Evolutionary conservation across 2,113 vertebrate species (phyloP).

Genomic region (Gorsachius goisagi): DNA sequence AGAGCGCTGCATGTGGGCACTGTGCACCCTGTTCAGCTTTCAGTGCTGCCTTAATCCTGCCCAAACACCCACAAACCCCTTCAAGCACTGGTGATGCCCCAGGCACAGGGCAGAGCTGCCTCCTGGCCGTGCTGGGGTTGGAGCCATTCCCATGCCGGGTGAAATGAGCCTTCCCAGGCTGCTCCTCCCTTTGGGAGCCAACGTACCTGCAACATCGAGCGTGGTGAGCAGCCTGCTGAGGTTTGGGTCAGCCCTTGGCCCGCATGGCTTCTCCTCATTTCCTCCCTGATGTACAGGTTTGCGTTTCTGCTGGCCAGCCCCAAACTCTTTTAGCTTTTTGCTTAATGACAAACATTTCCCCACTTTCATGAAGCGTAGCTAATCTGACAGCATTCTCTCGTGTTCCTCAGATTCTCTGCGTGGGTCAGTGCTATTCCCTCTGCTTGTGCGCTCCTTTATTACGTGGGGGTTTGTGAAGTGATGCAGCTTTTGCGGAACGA

Average conservation of each 20-base stretch:
- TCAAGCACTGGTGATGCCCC: background rate
- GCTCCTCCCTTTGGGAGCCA: background rate
- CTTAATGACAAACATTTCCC: background rate
- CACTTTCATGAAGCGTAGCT: background rate
- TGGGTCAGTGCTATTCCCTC: background rate
- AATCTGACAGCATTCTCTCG: fast-evolving
- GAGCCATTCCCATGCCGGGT: fast-evolving
- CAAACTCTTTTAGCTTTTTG: background rate
- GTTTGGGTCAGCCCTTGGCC: background rate
- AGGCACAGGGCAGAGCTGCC: background rate
- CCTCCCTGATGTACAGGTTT: background rate
- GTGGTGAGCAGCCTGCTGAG: background rate
- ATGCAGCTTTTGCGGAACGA: background rate
- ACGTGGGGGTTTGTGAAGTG: background rate
- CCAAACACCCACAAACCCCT: background rate
- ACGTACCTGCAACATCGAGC: fast-evolving
- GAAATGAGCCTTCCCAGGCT: background rate
- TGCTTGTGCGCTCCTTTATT: background rate
- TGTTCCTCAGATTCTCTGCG: background rate
- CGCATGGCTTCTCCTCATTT: fast-evolving
- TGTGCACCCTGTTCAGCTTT: background rate
- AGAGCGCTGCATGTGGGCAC: fast-evolving
- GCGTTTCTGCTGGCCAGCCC: background rate
- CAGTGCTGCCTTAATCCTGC: background rate
- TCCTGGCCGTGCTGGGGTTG: background rate